phyloP scores from a whole-genome alignment of 2,888 invertebrate genomes.

The Brachypterus glaber region DNA sequence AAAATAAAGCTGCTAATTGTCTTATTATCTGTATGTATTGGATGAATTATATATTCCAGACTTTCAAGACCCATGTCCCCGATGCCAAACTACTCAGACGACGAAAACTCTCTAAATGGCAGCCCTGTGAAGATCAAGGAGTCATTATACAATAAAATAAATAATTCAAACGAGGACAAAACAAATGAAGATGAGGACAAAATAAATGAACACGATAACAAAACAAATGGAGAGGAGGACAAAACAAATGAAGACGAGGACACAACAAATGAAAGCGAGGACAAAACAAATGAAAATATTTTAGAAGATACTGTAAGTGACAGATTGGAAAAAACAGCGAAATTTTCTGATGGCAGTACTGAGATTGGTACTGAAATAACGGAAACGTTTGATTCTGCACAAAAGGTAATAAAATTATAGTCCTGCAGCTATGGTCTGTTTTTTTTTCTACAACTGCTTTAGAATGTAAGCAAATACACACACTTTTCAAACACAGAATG shows the following conservation, averaged over 20 bases:
- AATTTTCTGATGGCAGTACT: too few relatives aligned
- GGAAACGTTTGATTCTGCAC: too few relatives aligned
- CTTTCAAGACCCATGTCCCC: slow-evolving; percentile 64
- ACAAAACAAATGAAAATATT: slow-evolving; percentile 10
- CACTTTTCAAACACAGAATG: too few relatives aligned
- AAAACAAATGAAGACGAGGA: slow-evolving; percentile 22
- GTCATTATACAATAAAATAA: slow-evolving; percentile 9
- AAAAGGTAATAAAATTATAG: too few relatives aligned
- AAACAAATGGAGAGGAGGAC: slow-evolving; percentile 13
- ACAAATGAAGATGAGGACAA: slow-evolving; percentile 21
- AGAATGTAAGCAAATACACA: too few relatives aligned
- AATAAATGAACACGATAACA: slow-evolving; percentile 4
- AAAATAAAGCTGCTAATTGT: slow-evolving; percentile 7
- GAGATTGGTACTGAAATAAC: too few relatives aligned
- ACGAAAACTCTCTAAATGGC: slow-evolving; percentile 35
- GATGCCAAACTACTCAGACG: slow-evolving; percentile 54
- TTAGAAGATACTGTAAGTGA: too few relatives aligned
- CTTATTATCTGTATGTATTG: too few relatives aligned
- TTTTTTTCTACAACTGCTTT: too few relatives aligned
- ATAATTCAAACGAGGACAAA: slow-evolving; percentile 16
- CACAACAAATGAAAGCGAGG: too few relatives aligned
- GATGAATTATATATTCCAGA: slow-evolving; percentile 39
- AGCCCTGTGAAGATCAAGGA: slow-evolving; percentile 25
- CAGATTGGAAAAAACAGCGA: too few relatives aligned
- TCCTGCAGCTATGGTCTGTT: too few relatives aligned